Evolutionary conservation across 2,113 vertebrate species (phyloP).

Genomic region (Pangasianodon gigas): DNA sequence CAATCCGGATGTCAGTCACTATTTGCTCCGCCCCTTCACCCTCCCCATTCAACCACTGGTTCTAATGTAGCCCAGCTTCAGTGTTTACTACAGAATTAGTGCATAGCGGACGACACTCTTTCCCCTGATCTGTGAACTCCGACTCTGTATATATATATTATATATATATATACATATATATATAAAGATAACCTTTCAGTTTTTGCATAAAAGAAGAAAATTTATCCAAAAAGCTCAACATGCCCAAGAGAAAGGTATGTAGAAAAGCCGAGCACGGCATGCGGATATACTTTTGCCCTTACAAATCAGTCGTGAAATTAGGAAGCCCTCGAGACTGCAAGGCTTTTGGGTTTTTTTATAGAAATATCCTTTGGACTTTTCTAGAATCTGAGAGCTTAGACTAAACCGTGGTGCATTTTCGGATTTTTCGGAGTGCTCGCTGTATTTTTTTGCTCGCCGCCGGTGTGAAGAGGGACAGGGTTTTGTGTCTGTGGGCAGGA

Average conservation of each 20-base stretch:
- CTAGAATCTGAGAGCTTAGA: slow-evolving; percentile 5
- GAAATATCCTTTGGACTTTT: slow-evolving; percentile 37
- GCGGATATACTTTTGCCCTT: slow-evolving; percentile 59
- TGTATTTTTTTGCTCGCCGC: slow-evolving; percentile 30
- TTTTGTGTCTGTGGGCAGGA: slow-evolving; percentile 49
- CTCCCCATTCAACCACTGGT: slow-evolving; percentile 62
- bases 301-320: slow-evolving; percentile 59
- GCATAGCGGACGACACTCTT: slow-evolving; percentile 57
- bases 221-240: slow-evolving; percentile 52
- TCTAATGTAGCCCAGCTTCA: slow-evolving; percentile 62
- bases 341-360: slow-evolving; percentile 7
- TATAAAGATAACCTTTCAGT: slow-evolving; percentile 47
- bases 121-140: slow-evolving; percentile 59
- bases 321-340: slow-evolving; percentile 57
- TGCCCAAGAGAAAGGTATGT: slow-evolving; percentile 72
- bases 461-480: neutral
- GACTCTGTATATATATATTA: neutral
- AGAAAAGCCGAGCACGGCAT: slow-evolving; percentile 51
- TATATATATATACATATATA: neutral
- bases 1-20: slow-evolving; percentile 48
- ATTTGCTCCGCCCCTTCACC: slow-evolving; percentile 47
- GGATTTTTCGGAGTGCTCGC: slow-evolving; percentile 39
- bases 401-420: slow-evolving; percentile 32
- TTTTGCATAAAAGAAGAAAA: slow-evolving; percentile 56
- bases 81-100: slow-evolving; percentile 67